Conservation (phyloP, 1,140 invertebrate genomes). For the Mizuhopecten yessoensis region DNA sequence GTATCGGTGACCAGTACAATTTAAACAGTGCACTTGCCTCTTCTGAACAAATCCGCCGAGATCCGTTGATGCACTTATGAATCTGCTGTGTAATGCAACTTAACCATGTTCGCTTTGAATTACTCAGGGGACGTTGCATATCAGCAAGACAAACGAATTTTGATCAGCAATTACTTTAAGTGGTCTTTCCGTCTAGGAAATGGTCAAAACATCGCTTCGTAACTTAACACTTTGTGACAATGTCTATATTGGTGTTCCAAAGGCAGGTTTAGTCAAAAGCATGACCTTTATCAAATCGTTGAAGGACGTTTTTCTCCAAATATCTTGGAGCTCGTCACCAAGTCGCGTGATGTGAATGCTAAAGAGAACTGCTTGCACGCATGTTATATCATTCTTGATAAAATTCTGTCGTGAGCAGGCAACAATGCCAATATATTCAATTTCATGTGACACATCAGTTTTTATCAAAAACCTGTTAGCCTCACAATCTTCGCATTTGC, state of each 20-base stretch:
- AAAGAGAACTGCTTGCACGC: background rate
- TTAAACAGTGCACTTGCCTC: too few species aligned
- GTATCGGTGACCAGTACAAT: too few species aligned
- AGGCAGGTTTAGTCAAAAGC: background rate
- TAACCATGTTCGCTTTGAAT: background rate
- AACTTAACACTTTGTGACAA: background rate
- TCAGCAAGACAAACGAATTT: background rate
- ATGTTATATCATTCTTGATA: constrained; percentile 17
- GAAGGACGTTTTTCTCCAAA: background rate
- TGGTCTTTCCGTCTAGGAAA: background rate
- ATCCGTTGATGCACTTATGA: background rate
- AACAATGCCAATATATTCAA: background rate
- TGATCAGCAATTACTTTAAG: background rate
- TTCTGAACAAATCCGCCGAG: background rate
- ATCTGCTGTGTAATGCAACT: too few species aligned
- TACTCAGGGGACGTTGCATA: background rate
- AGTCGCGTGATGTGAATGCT: background rate
- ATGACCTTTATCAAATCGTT: background rate
- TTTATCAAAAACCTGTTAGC: background rate
- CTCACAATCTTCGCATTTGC: background rate
- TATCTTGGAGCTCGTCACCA: background rate
- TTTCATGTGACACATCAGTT: constrained; percentile 28
- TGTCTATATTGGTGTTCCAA: background rate
- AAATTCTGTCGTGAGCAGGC: background rate
- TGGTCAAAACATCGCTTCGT: background rate